Evolutionary conservation across 1,140 invertebrate genomes (phyloP).

Genomic region (Pseudomyrmex dendroicus): DNA sequence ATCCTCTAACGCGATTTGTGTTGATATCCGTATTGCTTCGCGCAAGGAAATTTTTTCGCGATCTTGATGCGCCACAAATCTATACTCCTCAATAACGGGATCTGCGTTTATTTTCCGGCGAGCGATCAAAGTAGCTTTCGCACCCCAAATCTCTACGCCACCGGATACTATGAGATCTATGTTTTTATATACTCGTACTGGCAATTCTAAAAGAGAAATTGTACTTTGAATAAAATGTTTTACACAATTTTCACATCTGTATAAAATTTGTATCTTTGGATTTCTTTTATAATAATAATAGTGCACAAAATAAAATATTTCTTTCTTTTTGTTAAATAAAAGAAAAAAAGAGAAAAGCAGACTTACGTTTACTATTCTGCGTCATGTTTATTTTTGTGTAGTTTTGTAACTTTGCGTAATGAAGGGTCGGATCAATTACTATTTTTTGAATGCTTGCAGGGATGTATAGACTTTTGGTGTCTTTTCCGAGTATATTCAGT

Average conservation of each 20-base stretch:
- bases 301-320: too few species aligned
- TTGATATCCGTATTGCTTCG: constrained; percentile 85
- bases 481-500: constrained; percentile 90
- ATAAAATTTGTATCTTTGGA: background rate
- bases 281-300: too few species aligned
- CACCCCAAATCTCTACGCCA: constrained; percentile 93
- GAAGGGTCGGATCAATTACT: constrained; percentile 90
- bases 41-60: constrained; percentile 70
- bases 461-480: constrained; percentile 91
- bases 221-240: background rate
- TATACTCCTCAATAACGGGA: constrained; percentile 90
- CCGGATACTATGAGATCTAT: constrained; percentile 86
- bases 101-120: constrained; percentile 88
- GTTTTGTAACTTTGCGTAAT: constrained; percentile 82
- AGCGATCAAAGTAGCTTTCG: constrained; percentile 92
- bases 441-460: constrained; percentile 94
- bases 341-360: background rate
- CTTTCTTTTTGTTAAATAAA: too few species aligned
- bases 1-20: constrained; percentile 93
- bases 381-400: constrained; percentile 74
- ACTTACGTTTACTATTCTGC: constrained; percentile 77
- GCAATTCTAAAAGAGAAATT: constrained; percentile 73
- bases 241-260: background rate
- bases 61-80: constrained; percentile 87
- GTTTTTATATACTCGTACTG: constrained; percentile 84